Conservation (phyloP, 2,113 vertebrate species). For the Spilogale gracilis region DNA sequence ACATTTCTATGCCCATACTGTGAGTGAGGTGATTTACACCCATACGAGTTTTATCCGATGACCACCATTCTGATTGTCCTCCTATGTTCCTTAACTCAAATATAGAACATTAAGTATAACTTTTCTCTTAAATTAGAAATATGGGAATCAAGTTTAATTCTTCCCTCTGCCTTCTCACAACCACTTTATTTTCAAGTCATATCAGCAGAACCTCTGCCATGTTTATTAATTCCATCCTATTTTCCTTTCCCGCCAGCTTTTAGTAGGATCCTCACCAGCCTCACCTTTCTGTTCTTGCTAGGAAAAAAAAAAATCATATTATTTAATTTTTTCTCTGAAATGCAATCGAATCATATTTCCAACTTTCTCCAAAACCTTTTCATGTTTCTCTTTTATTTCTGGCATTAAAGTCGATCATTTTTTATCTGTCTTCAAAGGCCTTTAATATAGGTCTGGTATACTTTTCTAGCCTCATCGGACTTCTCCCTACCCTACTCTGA, state of each 20-base stretch:
- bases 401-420: not conserved
- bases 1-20: not conserved
- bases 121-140: slow-evolving; percentile 12
- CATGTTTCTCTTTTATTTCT: not conserved
- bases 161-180: not conserved
- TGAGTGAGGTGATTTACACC: not conserved
- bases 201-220: not conserved
- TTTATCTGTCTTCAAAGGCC: slow-evolving; percentile 24
- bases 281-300: not conserved
- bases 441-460: not conserved
- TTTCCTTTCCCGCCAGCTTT: not conserved
- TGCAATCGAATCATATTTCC: not conserved
- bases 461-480: not conserved
- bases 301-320: not conserved
- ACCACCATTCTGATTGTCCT: not conserved
- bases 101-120: not conserved
- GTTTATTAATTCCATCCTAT: not conserved
- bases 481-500: not conserved
- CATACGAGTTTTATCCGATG: not conserved
- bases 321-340: not conserved
- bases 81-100: not conserved
- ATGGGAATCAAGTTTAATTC: not conserved
- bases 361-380: slow-evolving; percentile 14
- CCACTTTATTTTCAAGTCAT: not conserved
- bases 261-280: not conserved